Conservation (phyloP, 2,888 invertebrate species). For the Belgica antarctica region DNA sequence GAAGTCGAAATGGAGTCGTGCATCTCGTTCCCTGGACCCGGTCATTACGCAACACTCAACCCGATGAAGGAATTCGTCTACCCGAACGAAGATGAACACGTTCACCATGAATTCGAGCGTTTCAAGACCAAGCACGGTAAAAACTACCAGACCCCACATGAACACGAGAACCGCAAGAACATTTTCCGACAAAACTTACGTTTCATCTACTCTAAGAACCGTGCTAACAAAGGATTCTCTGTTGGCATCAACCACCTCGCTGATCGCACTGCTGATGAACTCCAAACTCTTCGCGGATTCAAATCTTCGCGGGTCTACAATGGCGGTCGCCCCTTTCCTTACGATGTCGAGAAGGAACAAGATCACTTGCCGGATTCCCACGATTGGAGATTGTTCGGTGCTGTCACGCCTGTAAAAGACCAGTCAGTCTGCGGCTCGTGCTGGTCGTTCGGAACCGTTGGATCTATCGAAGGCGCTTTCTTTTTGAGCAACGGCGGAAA, state of each 20-base stretch:
- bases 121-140: constrained; percentile 73
- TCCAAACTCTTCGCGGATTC: constrained; percentile 70
- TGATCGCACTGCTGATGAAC: constrained; percentile 75
- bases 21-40: constrained; percentile 83
- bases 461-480: constrained; percentile 87
- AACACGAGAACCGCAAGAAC: constrained; percentile 69
- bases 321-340: constrained; percentile 76
- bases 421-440: constrained; percentile 97
- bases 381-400: constrained; percentile 91
- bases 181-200: constrained; percentile 84
- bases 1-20: constrained; percentile 65
- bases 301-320: constrained; percentile 66
- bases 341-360: constrained; percentile 59
- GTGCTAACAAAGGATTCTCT: constrained; percentile 69
- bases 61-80: constrained; percentile 90
- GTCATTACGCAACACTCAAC: constrained; percentile 81
- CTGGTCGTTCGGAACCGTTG: constrained; percentile 95
- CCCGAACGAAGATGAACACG: constrained; percentile 65
- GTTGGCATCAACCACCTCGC: constrained; percentile 82
- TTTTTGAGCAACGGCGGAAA: constrained; percentile 79
- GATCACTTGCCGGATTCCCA: constrained; percentile 68
- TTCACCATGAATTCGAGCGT: constrained; percentile 67
- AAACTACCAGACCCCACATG: constrained; percentile 63
- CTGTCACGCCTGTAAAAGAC: constrained; percentile 94
- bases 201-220: constrained; percentile 77